Percentiles rank a stretch among this genome's conserved stretches.
phyloP scores from a whole-genome alignment of 2,888 invertebrate genomes.

The Chironomus riparius region DNA sequence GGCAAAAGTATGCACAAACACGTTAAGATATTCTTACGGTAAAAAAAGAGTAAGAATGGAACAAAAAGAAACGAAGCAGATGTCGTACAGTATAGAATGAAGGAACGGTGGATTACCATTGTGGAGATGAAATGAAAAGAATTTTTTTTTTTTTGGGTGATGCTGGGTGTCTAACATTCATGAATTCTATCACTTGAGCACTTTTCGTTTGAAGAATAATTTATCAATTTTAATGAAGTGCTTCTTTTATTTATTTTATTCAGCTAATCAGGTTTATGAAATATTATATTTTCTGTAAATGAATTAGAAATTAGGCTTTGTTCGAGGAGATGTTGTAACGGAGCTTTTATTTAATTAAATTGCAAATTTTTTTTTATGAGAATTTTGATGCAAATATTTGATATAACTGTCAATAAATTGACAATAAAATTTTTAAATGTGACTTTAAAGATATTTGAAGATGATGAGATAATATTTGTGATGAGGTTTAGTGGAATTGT shows the following conservation, averaged over 20 bases:
- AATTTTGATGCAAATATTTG: too few species aligned
- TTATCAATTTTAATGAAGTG: not conserved
- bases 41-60: constrained; percentile 8
- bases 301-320: too few species aligned
- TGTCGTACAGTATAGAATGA: not conserved
- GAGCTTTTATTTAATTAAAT: too few species aligned
- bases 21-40: not conserved
- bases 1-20: constrained; percentile 1
- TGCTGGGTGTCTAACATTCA: not conserved
- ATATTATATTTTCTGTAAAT: too few species aligned
- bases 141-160: not conserved
- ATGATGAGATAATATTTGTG: too few species aligned
- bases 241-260: not conserved
- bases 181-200: not conserved
- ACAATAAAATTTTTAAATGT: too few species aligned
- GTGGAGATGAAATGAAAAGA: not conserved
- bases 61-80: not conserved
- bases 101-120: not conserved
- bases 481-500: too few species aligned
- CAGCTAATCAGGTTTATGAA: too few species aligned
- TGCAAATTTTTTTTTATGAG: too few species aligned
- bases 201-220: not conserved
- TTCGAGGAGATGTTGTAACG: too few species aligned
- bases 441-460: too few species aligned
- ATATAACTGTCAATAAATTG: too few species aligned